These are phyloP conservation scores for Ginglymostoma cirratum DNA, from an alignment of 2,113 vertebrate genomes.

Conservation along the genomic window DNA sequence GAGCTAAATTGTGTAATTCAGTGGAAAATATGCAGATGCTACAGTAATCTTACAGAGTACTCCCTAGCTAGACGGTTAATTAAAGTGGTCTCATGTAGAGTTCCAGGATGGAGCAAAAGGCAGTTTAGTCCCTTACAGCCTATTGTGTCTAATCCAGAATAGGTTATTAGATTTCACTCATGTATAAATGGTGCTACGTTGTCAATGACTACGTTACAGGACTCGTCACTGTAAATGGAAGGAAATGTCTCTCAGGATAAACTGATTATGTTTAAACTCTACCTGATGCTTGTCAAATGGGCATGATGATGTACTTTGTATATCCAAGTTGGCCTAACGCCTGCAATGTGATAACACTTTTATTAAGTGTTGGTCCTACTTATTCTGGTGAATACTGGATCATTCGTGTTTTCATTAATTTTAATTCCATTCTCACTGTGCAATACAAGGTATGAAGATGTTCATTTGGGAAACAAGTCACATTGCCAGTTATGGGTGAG, in stretches of 20 bases:
- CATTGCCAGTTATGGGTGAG: background rate
- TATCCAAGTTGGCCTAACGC: background rate
- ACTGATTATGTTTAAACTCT: background rate
- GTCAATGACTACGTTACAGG: background rate
- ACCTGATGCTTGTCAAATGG: constrained; percentile 6
- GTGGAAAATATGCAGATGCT: background rate
- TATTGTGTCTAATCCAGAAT: background rate
- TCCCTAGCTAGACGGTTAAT: background rate
- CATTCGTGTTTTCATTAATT: background rate
- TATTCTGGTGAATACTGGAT: background rate
- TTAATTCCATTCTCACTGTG: background rate
- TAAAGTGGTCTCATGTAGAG: background rate
- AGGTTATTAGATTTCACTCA: background rate
- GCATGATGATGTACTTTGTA: background rate
- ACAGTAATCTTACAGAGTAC: background rate
- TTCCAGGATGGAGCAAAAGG: background rate
- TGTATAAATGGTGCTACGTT: background rate
- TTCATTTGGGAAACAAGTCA: background rate
- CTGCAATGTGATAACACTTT: background rate
- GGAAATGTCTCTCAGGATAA: background rate
- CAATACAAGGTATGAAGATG: background rate
- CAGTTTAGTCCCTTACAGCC: background rate
- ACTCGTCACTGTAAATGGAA: background rate
- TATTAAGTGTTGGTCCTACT: background rate
- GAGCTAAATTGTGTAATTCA: background rate